phyloP scores from a whole-genome alignment of 2,888 invertebrate species.

The Steinernema scapterisci region DNA sequence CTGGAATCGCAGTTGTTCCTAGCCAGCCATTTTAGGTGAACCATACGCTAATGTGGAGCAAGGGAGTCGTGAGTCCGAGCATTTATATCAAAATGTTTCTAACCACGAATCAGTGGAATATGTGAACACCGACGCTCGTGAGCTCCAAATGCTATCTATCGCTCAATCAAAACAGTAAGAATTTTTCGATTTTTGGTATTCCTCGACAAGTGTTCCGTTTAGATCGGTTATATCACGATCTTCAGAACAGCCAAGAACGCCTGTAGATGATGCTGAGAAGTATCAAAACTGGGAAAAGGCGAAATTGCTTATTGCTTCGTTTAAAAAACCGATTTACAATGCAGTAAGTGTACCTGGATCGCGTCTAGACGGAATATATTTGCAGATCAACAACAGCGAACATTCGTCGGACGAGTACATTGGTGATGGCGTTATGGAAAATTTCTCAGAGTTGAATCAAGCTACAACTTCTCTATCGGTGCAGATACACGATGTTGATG shows the following conservation, averaged over 20 bases:
- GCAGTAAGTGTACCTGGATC: background rate
- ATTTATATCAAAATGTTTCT: too few relatives aligned
- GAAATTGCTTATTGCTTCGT: background rate
- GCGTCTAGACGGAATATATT: background rate
- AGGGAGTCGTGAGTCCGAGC: too few relatives aligned
- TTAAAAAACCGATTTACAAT: background rate
- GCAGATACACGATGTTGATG: background rate
- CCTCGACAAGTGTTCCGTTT: too few relatives aligned
- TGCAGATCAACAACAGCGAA: background rate
- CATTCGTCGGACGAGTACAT: background rate
- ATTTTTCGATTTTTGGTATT: too few relatives aligned
- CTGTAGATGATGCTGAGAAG: background rate
- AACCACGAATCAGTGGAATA: too few relatives aligned
- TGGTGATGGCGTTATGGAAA: background rate
- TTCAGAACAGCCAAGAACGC: background rate
- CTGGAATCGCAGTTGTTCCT: too few relatives aligned
- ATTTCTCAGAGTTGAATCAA: background rate
- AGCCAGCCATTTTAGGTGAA: too few relatives aligned
- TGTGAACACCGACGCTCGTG: too few relatives aligned
- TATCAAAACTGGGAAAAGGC: conserved; percentile 28
- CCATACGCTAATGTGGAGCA: too few relatives aligned
- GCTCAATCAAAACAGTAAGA: too few relatives aligned
- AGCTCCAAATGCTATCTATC: too few relatives aligned
- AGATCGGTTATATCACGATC: background rate
- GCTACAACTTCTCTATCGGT: background rate